Conservation (phyloP, 2,888 invertebrate species). For the Hirtodrosophila duncani region DNA sequence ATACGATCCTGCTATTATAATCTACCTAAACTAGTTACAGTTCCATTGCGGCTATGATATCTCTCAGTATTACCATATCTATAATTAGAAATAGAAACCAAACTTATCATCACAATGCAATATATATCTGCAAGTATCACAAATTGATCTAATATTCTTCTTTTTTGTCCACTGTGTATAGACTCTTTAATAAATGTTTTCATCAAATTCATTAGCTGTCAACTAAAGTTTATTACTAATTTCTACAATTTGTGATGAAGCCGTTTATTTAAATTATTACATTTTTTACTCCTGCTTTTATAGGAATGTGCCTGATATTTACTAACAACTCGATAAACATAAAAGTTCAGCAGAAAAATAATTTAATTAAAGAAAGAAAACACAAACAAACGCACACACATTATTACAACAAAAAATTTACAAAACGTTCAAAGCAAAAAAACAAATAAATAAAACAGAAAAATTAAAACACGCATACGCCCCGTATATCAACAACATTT, state of each 20-base stretch:
- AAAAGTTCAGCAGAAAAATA: background rate
- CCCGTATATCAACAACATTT: constrained; percentile 44
- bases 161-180: background rate
- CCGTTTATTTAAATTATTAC: background rate
- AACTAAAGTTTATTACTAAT: background rate
- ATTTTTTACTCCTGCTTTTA: constrained; percentile 5
- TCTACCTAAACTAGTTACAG: no score
- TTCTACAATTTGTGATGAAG: background rate
- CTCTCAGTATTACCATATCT: no score
- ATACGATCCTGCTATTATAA: no score
- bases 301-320: background rate
- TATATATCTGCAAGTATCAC: no score
- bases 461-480: constrained; percentile 41
- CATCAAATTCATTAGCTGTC: constrained; percentile 24
- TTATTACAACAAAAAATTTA: no score
- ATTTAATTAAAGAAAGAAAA: no score
- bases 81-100: no score
- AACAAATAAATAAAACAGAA: constrained; percentile 1
- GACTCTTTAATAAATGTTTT: constrained; percentile 13
- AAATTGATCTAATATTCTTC: no score
- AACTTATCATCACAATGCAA: no score
- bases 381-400: no score
- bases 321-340: background rate
- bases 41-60: no score
- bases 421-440: no score